Base-by-base conservation (phyloP, 2,797 vertebrate genomes). In the Tenualosa thibaudeaui region DNA sequence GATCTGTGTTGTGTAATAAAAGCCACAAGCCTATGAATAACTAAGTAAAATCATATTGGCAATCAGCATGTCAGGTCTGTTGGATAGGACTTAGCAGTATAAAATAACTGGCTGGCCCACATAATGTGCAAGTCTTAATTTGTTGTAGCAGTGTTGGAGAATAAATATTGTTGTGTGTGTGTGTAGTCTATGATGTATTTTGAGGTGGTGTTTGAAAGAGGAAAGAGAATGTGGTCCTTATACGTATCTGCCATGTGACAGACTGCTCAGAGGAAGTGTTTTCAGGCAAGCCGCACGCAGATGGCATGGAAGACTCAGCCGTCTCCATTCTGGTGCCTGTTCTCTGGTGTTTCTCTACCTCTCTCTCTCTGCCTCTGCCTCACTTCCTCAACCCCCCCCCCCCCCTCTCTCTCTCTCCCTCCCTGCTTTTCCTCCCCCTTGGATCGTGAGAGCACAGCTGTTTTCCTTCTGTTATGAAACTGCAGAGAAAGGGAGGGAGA, bases 381-480 rank as follows among this genome's bases (percentile, higher is more conserved):
- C 68, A 40, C 31, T 53, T 53, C 81, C 68, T 75, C 68, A 1
- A 31, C 37, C 31, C 37, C 71, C 81, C 51, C 58, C 51, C 17
- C 58, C 51, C 17, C 2, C 65, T 84, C 58, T 62, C 78, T 78
- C 84, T n/a, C 54, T 62, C 53, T 81, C 17, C 37, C 31, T 53
- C 71, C 81, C 82, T 84, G 86, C 71, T 84, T 86, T 82, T 86
- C 82, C 22, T 54, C 85, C 81, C 86, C n/a, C 71, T 85, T 81
- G 75, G 85, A 87, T 89, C 81, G 87, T 88, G 83, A 86, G 86
- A 84, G 86, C 87, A 87, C 87, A 86, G 89, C 88, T 87, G 84
- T 85, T 89, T 89, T 89, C 85, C 86, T 85, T 86, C 84, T 90
- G 89, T 86, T 86, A 90, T 87, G 81, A 87, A 89, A 85, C 85